Conservation (phyloP, 2,113 vertebrate species). For the Machaerirhynchus nigripectus region DNA sequence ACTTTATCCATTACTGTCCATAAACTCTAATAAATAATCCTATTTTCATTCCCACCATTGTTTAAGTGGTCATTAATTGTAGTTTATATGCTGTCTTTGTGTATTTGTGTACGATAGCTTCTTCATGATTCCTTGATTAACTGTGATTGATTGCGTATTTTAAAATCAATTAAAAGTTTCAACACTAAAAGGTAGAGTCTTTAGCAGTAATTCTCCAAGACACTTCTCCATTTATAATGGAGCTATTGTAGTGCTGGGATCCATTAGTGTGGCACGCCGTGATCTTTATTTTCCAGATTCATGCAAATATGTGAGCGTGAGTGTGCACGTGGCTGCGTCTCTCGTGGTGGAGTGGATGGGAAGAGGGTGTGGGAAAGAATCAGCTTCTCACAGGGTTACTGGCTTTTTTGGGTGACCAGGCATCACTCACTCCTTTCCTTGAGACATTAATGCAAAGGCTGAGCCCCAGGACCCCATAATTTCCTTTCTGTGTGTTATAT, state of each 20-base stretch:
- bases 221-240: slow-evolving; percentile 1
- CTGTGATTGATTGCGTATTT: slow-evolving; percentile 46
- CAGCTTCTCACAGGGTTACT: background rate
- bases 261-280: background rate
- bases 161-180: slow-evolving; percentile 68
- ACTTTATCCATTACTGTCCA: slow-evolving; percentile 22
- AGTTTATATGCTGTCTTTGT: slow-evolving; percentile 55
- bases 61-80: slow-evolving; percentile 63
- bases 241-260: background rate
- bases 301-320: fast-evolving
- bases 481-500: background rate
- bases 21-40: slow-evolving; percentile 56
- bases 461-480: background rate
- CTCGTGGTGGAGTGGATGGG: background rate
- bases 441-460: background rate
- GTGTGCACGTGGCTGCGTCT: background rate
- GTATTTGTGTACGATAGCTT: slow-evolving; percentile 43
- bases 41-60: slow-evolving; percentile 30
- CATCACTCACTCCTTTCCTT: background rate
- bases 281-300: slow-evolving; percentile 6
- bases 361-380: background rate
- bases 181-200: slow-evolving; percentile 35
- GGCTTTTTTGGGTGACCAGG: background rate
- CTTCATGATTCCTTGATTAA: slow-evolving; percentile 62
- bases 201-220: slow-evolving; percentile 33